phyloP scores from a whole-genome alignment of 2,888 invertebrate genomes.

The Mystacides longicornis region DNA sequence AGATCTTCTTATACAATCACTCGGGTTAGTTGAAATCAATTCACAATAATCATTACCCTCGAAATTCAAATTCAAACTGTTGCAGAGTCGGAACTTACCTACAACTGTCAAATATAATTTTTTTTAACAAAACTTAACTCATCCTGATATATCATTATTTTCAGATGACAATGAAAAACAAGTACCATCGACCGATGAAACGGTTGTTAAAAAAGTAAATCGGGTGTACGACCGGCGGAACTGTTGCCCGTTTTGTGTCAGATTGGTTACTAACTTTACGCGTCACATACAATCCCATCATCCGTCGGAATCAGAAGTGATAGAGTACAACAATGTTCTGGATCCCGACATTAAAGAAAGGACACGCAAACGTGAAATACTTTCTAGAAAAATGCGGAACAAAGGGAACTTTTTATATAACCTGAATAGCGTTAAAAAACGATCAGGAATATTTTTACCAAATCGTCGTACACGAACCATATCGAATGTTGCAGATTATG shows the following conservation, averaged over 20 bases:
- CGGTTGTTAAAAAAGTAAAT: too few species aligned
- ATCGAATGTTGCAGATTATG: constrained; percentile 6
- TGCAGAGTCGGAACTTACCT: too few species aligned
- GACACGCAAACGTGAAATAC: constrained; percentile 8
- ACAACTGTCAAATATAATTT: too few species aligned
- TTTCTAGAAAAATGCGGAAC: constrained; percentile 5
- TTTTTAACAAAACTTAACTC: too few species aligned
- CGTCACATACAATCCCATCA: constrained; percentile 7
- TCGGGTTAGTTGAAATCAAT: too few species aligned
- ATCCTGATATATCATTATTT: too few species aligned
- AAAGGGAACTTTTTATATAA: constrained; percentile 4
- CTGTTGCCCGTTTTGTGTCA: constrained; percentile 6
- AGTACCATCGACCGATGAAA: too few species aligned
- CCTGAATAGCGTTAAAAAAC: not conserved
- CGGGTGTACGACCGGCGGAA: too few species aligned
- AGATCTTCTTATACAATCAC: too few species aligned
- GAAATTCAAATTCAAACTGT: too few species aligned
- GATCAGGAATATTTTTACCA: not conserved
- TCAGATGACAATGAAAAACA: too few species aligned
- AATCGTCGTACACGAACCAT: not conserved
- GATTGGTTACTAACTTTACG: constrained; percentile 10
- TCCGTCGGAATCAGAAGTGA: constrained; percentile 3
- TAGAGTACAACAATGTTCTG: constrained; percentile 6
- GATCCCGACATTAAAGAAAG: constrained; percentile 5
- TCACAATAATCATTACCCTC: too few species aligned